Evolutionary conservation across 2,797 vertebrate species (phyloP).

Genomic region (Oreochromis grahami): DNA sequence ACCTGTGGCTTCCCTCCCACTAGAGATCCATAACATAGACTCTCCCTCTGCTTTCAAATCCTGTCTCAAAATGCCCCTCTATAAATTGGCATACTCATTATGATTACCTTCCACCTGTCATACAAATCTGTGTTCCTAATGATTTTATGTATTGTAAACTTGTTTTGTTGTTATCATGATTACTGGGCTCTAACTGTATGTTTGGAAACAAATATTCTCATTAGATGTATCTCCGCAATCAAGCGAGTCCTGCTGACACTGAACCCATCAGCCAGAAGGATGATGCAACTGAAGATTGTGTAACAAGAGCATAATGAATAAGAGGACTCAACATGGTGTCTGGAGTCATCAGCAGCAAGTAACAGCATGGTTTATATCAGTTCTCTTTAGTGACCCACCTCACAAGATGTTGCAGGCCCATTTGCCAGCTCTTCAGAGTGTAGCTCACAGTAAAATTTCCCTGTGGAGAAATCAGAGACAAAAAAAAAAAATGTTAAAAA

Average conservation of each 20-base stretch:
- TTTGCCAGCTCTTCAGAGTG: constrained; percentile 69
- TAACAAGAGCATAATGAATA: background rate
- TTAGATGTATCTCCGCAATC: background rate
- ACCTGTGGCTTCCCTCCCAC: accelerated
- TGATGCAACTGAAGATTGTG: constrained; percentile 16
- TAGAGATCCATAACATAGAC: background rate
- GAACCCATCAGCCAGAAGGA: background rate
- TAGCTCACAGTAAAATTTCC: constrained; percentile 78
- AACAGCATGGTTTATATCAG: background rate
- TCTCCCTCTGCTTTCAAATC: background rate
- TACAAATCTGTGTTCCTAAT: background rate
- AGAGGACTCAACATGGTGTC: background rate
- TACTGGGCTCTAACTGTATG: background rate
- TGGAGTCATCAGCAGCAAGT: background rate
- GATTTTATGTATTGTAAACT: background rate
- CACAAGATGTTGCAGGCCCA: constrained; percentile 1
- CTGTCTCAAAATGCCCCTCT: background rate
- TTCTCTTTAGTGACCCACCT: constrained; percentile 57
- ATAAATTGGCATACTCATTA: background rate
- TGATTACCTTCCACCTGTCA: background rate
- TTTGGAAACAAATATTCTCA: background rate
- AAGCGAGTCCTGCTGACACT: background rate
- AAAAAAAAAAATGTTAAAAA: background rate
- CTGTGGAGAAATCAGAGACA: constrained; percentile 52
- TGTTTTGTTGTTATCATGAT: background rate